A percentile compares a stretch with the other conserved stretches of the same genome.
Evolutionary conservation across 2,888 invertebrate genomes (phyloP).

Genomic region (Ametastegia equiseti): DNA sequence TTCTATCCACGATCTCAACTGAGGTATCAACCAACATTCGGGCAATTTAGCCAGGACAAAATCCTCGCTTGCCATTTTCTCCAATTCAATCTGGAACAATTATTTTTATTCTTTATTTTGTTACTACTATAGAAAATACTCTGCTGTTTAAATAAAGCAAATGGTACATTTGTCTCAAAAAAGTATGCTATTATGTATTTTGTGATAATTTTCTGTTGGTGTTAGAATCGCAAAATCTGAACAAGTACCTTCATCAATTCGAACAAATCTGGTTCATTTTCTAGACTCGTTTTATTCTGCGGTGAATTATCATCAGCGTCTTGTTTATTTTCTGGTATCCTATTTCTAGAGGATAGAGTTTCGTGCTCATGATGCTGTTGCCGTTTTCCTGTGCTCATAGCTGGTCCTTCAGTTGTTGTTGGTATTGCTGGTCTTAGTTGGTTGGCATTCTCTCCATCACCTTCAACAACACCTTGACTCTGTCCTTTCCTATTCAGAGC

Average conservation of each 20-base stretch:
- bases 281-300: not conserved
- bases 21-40: slow-evolving; percentile 66
- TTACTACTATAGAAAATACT: not conserved
- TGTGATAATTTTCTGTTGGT: too few species aligned
- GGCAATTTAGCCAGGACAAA: slow-evolving; percentile 69
- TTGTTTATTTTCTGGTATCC: not conserved
- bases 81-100: slow-evolving; percentile 61
- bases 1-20: slow-evolving; percentile 68
- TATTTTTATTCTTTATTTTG: not conserved
- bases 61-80: slow-evolving; percentile 66
- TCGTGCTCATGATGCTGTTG: not conserved
- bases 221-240: not conserved
- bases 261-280: slow-evolving; percentile 1
- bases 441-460: not conserved
- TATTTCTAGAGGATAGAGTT: not conserved
- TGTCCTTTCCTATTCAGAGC: not conserved
- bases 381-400: not conserved
- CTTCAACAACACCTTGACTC: not conserved
- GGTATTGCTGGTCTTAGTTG: not conserved
- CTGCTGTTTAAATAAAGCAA: not conserved
- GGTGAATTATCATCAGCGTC: not conserved
- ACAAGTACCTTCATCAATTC: slow-evolving; percentile 27
- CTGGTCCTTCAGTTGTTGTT: not conserved
- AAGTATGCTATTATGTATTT: too few species aligned
- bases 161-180: too few species aligned